Evolutionary conservation across 2,113 vertebrate genomes (phyloP).

Genomic region (Gambusia affinis): DNA sequence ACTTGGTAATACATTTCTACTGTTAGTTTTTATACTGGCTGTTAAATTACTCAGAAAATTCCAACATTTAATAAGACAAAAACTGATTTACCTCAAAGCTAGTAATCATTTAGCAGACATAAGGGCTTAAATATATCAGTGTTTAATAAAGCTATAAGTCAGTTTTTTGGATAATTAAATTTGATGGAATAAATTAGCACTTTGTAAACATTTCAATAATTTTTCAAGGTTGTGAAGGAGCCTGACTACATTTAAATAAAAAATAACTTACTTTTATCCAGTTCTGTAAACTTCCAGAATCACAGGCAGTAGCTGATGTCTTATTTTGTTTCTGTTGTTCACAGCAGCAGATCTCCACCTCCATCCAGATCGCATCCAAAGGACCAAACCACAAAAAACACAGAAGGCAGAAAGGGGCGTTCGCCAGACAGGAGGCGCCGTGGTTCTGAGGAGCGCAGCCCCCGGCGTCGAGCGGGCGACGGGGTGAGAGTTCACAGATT

Average conservation of each 20-base stretch:
- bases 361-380: constrained; percentile 47
- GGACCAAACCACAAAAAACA: constrained; percentile 47
- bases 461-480: constrained; percentile 29
- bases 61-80: background rate
- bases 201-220: no score
- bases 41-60: background rate
- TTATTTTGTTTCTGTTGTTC: background rate
- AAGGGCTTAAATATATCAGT: background rate
- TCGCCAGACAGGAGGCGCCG: constrained; percentile 63
- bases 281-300: background rate
- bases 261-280: no score
- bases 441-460: background rate
- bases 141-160: background rate
- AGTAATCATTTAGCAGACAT: background rate
- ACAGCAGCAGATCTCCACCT: constrained; percentile 64
- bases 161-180: no score
- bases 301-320: background rate
- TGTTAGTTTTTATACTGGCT: no score
- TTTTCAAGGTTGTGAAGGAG: background rate
- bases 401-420: constrained; percentile 57
- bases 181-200: no score
- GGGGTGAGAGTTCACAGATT: constrained; percentile 48
- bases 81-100: background rate
- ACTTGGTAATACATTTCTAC: no score
- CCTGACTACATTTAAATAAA: background rate